These are phyloP conservation scores for Cataglyphis livida DNA, from an alignment of 2,888 invertebrate genomes.

Conservation along the genomic window DNA sequence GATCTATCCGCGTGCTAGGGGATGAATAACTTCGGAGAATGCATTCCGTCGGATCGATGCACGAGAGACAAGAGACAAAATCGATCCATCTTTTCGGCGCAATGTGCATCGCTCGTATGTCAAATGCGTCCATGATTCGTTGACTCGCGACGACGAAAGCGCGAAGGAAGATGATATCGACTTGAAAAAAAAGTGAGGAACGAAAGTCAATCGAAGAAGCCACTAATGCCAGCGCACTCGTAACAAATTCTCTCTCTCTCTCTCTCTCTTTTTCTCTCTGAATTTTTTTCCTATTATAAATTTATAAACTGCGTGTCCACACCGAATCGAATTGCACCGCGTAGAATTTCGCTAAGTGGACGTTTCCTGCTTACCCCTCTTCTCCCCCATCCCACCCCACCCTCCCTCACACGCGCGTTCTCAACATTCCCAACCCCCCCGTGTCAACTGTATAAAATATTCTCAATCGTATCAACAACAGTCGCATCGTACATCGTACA, in stretches of 20 bases:
- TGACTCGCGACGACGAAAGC: slow-evolving; percentile 46
- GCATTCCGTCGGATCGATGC: slow-evolving; percentile 6
- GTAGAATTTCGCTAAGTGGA: slow-evolving; percentile 64
- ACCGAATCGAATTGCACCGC: slow-evolving; percentile 43
- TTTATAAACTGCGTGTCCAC: slow-evolving; percentile 41
- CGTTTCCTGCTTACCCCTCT: slow-evolving; percentile 49
- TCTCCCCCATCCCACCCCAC: slow-evolving; percentile 8
- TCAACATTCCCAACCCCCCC: slow-evolving; percentile 69
- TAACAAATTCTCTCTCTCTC: slow-evolving; percentile 62
- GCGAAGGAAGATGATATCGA: slow-evolving; percentile 33
- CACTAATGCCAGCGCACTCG: slow-evolving; percentile 76
- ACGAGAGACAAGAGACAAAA: not conserved
- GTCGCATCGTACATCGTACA: slow-evolving; percentile 85
- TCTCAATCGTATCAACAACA: slow-evolving; percentile 86
- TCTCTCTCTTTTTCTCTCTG: not conserved
- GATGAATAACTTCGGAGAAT: not conserved
- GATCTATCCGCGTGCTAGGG: not conserved
- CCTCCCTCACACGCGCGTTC: slow-evolving; percentile 66
- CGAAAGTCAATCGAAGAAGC: slow-evolving; percentile 41
- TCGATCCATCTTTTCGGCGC: not conserved
- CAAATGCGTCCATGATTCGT: slow-evolving; percentile 19
- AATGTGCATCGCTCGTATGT: not conserved
- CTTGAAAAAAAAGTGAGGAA: slow-evolving; percentile 23
- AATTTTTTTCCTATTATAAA: slow-evolving; percentile 40
- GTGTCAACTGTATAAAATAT: slow-evolving; percentile 85